Base-by-base conservation (phyloP, 2,797 vertebrate genomes). In the Cheirogaleus major region DNA sequence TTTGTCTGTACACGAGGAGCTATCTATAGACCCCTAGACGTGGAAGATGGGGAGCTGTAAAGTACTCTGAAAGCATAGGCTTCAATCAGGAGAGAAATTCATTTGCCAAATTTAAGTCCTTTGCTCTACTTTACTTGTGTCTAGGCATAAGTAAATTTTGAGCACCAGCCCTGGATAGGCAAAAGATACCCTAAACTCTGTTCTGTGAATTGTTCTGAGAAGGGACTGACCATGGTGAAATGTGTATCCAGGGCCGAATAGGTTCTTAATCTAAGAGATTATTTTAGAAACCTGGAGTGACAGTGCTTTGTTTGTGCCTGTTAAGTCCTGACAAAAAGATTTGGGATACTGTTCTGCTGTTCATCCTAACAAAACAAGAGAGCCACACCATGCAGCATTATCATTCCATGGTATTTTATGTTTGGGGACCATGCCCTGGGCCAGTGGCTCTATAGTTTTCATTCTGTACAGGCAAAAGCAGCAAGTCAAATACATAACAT, bases 351-450 rank as follows among this genome's bases (percentile, higher is more conserved):
- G 72, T n/a, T 93, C 15, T 38, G 30, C 23, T 25, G 7, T 35
- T 30, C 0, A 1, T 10, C 4, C 2, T 30, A 5, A 27, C 13
- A 48, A 20, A 59, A 32, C 13, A 10, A 32, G 23, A 8, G 5
- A 5, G 14, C 5, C 6, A 2, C 38, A 25, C 57, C 23, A 22
- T 57, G 82, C 27, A 55, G 27, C 3, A 4, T 1, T 48, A 2
- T 18, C 27, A 18, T 18, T 55, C 48, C 9, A 32, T 30, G 73
- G 69, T 13, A 18, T 14, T 15, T 17, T 48, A 5, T 38, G 12
- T 38, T 35, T 18, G 12, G 70, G 30, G 23, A 52, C 35, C 18
- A 38, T 59, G 50, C 17, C 55, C 50, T 67, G 61, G 48, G 35
- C 79, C 35, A 78, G 72, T 10, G 17, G 83, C 20, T 69, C 32